These are phyloP conservation scores for Drosophila lacteicornis DNA, from an alignment of 1,140 invertebrate species.

Conservation along the genomic window DNA sequence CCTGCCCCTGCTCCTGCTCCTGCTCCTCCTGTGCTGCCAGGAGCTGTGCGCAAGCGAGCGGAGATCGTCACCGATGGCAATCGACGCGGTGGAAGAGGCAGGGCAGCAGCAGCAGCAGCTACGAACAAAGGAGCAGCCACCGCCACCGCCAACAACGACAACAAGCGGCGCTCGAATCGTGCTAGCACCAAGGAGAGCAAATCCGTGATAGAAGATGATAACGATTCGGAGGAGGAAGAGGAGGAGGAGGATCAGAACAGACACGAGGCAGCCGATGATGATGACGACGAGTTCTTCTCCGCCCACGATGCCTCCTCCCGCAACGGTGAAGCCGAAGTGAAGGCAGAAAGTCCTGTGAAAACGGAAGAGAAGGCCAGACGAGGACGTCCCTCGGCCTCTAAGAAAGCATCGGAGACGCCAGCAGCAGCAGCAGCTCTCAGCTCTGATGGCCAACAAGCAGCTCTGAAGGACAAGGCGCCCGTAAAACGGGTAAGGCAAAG, in stretches of 20 bases:
- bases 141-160: conserved; percentile 36
- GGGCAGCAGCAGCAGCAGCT: conserved; percentile 5
- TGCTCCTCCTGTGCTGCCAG: conserved; percentile 81
- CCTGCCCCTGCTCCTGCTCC: background rate
- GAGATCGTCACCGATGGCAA: conserved; percentile 80
- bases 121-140: conserved; percentile 29
- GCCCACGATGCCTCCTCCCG: conserved; percentile 72
- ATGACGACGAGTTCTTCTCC: conserved; percentile 77
- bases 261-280: conserved; percentile 40
- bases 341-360: conserved; percentile 55
- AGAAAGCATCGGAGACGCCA: conserved; percentile 30
- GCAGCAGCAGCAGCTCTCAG: background rate
- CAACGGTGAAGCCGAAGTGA: conserved; percentile 50
- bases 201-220: conserved; percentile 45
- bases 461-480: conserved; percentile 57
- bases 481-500: conserved; percentile 72
- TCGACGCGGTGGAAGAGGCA: conserved; percentile 58
- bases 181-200: conserved; percentile 63
- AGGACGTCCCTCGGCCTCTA: conserved; percentile 36
- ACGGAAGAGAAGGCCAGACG: conserved; percentile 40
- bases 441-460: conserved; percentile 3
- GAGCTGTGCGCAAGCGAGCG: conserved; percentile 86
- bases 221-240: conserved; percentile 33
- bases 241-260: conserved; percentile 5
- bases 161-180: conserved; percentile 74